A percentile compares a stretch with the other conserved stretches of the same genome.
Evolutionary conservation across 2,113 vertebrate genomes (phyloP).

Genomic region (Meleagris gallopavo): DNA sequence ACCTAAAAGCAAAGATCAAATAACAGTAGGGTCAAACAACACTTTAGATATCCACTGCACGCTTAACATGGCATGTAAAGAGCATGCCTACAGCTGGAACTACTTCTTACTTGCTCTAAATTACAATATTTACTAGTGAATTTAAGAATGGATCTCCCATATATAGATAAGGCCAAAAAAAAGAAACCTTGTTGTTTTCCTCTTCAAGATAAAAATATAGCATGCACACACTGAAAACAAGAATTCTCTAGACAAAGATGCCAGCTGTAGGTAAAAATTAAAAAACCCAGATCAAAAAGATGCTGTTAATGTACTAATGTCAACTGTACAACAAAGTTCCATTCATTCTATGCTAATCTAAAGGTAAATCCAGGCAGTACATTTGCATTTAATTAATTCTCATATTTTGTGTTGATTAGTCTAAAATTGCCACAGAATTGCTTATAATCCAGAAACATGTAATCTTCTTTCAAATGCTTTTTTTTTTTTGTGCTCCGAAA

Average conservation of each 20-base stretch:
- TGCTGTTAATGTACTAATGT: neutral
- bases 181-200: neutral
- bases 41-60: neutral
- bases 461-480: neutral
- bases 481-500: neutral
- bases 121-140: neutral
- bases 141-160: neutral
- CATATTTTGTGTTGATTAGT: neutral
- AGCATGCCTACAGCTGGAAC: neutral
- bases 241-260: neutral
- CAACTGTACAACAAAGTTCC: neutral
- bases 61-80: neutral
- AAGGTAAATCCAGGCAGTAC: neutral
- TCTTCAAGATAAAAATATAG: constrained; percentile 17
- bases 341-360: neutral
- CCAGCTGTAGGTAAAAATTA: neutral
- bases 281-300: neutral
- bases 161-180: neutral
- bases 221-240: neutral
- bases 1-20: constrained; percentile 9
- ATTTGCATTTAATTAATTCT: constrained; percentile 26
- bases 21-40: neutral
- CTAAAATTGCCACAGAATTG: neutral
- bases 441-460: neutral
- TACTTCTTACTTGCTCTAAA: neutral